These are phyloP conservation scores for Decapterus maruadsi DNA, from an alignment of 2,797 vertebrate genomes.

Conservation along the genomic window DNA sequence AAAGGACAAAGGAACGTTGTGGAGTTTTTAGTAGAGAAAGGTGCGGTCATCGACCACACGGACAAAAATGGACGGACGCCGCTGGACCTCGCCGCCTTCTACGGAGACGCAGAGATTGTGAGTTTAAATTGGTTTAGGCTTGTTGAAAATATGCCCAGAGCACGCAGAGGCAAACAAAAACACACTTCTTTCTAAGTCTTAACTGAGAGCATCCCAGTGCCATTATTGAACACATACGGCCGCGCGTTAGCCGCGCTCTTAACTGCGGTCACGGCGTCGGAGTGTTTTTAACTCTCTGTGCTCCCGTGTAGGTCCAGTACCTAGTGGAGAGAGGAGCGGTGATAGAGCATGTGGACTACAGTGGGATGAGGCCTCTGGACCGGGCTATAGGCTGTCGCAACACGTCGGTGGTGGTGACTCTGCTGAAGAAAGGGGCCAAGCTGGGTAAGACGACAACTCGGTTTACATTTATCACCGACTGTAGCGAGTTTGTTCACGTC, in stretches of 20 bases:
- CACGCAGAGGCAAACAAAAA: not conserved
- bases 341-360: constrained; percentile 97
- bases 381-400: constrained; percentile 98
- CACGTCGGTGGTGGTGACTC: constrained; percentile 93
- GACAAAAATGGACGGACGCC: constrained; percentile 98
- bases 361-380: constrained; percentile 98
- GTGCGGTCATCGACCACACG: constrained; percentile 94
- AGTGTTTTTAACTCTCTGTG: constrained; percentile 24
- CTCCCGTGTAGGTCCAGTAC: constrained; percentile 90
- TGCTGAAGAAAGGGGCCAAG: constrained; percentile 97
- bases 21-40: constrained; percentile 94
- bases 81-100: constrained; percentile 96
- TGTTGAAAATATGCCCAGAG: not conserved
- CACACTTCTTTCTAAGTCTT: constrained; percentile 10
- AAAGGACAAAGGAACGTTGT: constrained; percentile 97
- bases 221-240: constrained; percentile 52
- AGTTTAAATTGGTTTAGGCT: constrained; percentile 67
- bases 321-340: constrained; percentile 96
- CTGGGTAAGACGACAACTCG: constrained; percentile 86
- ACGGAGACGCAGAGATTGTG: constrained; percentile 96
- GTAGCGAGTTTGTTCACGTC: constrained; percentile 3
- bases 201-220: constrained; percentile 23
- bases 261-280: constrained; percentile 8
- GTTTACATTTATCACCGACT: no score
- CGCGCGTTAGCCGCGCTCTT: constrained; percentile 33